A percentile compares a stretch with the other conserved stretches of the same genome.
phyloP scores from a whole-genome alignment of 2,113 vertebrate species.

The Myotis yumanensis region DNA sequence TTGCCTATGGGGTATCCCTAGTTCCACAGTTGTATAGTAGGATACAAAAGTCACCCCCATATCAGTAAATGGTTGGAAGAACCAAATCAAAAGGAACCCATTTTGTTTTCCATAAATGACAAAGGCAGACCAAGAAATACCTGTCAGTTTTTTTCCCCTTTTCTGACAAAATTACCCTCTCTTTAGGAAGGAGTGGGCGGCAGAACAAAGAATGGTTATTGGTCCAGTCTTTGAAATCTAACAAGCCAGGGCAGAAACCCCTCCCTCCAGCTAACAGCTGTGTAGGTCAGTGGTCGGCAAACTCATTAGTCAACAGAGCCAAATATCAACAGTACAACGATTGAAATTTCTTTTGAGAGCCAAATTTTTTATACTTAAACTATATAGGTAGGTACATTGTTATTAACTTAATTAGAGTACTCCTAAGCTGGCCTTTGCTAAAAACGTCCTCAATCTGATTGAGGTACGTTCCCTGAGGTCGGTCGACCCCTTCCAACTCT shows the following conservation, averaged over 20 bases:
- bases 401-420: too few species aligned
- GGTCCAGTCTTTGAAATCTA: not conserved
- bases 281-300: not conserved
- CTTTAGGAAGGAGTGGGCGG: not conserved
- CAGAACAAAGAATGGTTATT: not conserved
- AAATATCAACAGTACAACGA: too few species aligned
- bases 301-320: too few species aligned
- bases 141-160: not conserved
- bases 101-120: slow-evolving; percentile 5
- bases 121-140: not conserved
- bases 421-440: too few species aligned
- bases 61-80: not conserved
- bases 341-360: too few species aligned
- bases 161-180: not conserved
- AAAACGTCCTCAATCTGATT: too few species aligned
- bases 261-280: not conserved
- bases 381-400: too few species aligned
- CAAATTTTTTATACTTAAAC: too few species aligned
- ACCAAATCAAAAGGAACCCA: not conserved
- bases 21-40: not conserved
- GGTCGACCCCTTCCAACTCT: too few species aligned
- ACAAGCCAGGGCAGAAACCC: not conserved
- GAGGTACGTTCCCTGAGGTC: too few species aligned
- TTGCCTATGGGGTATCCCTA: not conserved
- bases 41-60: not conserved